Conservation (phyloP, 2,888 invertebrate species). For the Tinea pellionella region DNA sequence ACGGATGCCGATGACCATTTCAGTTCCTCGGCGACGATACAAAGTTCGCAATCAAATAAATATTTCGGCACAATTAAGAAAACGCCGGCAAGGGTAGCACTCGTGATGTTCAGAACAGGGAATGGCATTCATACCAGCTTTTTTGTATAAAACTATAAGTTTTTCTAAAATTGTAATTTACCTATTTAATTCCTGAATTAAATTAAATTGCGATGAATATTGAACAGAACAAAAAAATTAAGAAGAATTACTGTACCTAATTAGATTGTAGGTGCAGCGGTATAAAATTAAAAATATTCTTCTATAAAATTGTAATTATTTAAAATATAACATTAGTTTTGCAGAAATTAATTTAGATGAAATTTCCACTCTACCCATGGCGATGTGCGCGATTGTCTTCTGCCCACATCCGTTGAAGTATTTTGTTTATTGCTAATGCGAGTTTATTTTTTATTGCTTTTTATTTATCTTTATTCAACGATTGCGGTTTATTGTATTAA, state of each 20-base stretch:
- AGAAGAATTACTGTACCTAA: too few species aligned
- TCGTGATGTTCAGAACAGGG: conserved; percentile 49
- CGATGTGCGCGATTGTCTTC: conserved; percentile 42
- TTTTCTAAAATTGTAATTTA: too few species aligned
- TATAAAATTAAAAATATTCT: too few species aligned
- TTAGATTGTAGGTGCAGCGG: too few species aligned
- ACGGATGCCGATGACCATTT: conserved; percentile 66
- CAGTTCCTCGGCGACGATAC: conserved; percentile 60
- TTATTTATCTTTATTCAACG: conserved; percentile 71
- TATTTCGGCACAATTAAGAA: conserved; percentile 71
- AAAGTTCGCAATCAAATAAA: conserved; percentile 68
- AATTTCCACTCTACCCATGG: conserved; percentile 34
- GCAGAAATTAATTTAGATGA: too few species aligned
- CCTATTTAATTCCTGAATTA: too few species aligned
- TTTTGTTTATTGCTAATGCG: conserved; percentile 71
- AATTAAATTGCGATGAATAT: too few species aligned
- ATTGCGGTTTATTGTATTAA: conserved; percentile 71
- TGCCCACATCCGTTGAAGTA: conserved; percentile 70
- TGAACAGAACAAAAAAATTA: too few species aligned
- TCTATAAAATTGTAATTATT: too few species aligned
- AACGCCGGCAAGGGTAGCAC: conserved; percentile 65
- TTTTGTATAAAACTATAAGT: too few species aligned
- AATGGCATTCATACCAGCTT: neutral
- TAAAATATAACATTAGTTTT: too few species aligned
- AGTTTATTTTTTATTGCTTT: conserved; percentile 70